Evolutionary conservation across 2,113 vertebrate genomes (phyloP).

Genomic region (Corvus cornix): DNA sequence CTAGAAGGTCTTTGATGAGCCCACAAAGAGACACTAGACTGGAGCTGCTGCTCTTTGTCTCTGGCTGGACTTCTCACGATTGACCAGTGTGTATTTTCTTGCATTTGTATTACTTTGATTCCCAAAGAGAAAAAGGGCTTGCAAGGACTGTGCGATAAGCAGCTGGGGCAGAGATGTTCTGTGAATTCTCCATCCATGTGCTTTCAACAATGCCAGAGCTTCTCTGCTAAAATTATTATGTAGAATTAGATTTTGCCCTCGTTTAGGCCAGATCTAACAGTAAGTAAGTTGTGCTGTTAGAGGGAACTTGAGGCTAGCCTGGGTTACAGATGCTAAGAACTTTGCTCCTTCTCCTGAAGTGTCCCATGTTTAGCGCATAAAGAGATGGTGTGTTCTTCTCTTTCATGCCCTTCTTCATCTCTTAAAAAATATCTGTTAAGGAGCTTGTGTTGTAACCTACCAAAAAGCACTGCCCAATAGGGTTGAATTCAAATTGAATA

Average conservation of each 20-base stretch:
- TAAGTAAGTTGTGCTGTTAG: slow-evolving; percentile 11
- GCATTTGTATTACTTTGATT: not conserved
- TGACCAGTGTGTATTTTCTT: not conserved
- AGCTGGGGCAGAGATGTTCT: not conserved
- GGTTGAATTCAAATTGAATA: not conserved
- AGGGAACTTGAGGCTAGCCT: not conserved
- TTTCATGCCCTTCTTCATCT: not conserved
- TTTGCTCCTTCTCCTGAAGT: not conserved
- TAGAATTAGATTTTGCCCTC: not conserved
- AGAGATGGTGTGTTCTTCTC: not conserved
- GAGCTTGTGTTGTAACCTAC: not conserved
- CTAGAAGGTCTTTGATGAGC: slow-evolving; percentile 43
- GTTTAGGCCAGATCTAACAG: not conserved
- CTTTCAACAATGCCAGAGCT: not conserved
- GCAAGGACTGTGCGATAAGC: not conserved
- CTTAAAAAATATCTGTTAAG: not conserved
- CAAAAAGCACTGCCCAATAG: not conserved
- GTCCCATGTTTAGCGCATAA: rapidly evolving
- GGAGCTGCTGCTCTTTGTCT: not conserved
- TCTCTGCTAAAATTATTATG: not conserved
- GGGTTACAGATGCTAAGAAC: not conserved
- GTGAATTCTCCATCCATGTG: not conserved
- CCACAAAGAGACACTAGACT: not conserved
- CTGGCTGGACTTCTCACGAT: not conserved
- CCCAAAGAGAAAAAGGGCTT: not conserved